Conservation (phyloP, 2,888 invertebrate species). For the Drosophila maculinotata region DNA sequence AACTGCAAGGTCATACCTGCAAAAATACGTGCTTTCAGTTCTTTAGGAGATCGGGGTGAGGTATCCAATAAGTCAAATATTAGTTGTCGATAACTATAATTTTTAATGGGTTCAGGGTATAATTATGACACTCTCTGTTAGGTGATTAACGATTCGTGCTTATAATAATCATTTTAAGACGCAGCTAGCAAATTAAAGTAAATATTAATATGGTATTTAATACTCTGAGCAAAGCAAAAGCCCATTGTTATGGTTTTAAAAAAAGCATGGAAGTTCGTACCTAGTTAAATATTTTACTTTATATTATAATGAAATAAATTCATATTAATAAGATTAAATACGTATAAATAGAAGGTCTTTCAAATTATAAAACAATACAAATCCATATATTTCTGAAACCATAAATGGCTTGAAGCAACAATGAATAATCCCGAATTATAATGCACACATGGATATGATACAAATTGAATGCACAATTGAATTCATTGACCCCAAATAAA, state of each 20-base stretch:
- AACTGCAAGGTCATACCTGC: no score
- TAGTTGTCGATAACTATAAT: no score
- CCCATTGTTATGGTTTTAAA: neutral
- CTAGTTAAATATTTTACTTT: neutral
- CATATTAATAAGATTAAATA: neutral
- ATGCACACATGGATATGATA: constrained; percentile 1
- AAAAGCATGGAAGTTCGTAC: neutral
- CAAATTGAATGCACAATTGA: constrained; percentile 45
- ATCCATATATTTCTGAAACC: neutral
- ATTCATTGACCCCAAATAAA: constrained; percentile 67
- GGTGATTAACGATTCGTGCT: neutral
- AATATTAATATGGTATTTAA: neutral
- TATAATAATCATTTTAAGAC: neutral
- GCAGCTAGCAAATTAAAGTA: constrained; percentile 4
- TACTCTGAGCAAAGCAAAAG: neutral
- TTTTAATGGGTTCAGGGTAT: no score
- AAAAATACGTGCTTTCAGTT: no score
- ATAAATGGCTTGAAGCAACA: constrained; percentile 7
- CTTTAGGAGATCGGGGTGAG: no score
- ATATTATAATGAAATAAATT: neutral
- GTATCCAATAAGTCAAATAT: no score
- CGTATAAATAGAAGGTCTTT: no score
- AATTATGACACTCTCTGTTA: neutral
- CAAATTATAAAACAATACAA: neutral
- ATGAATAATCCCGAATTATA: constrained; percentile 1